Base-by-base conservation (phyloP, 2,888 invertebrate species). In the Agrotis exclamationis region DNA sequence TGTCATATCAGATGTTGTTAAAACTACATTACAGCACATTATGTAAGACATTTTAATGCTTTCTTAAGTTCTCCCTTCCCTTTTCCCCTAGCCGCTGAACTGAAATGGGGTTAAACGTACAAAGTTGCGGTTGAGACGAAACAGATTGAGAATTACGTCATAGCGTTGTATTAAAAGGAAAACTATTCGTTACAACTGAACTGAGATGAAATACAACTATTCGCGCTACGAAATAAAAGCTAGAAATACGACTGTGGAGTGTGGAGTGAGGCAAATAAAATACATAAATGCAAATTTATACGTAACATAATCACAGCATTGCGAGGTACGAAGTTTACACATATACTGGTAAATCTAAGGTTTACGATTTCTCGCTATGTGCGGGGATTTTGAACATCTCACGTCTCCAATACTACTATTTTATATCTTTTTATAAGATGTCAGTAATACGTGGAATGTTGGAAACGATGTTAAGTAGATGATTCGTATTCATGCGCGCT, bases 401-500 rank as follows among this genome's bases (percentile, higher is more conserved):
- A 76, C 76, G 74, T 77, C 60, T 62, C 59, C 39, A 80, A 81
- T 78, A 53, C 57, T 68, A 74, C 64, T 77, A 74, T 64, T 74
- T 76, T 79, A 66, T 69, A 64, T 53, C 67, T 69, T 72, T 39
- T 69, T 70, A 76, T 69, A 84, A 81, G 79, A 81, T 75, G 78
- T 80, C 80, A 72, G 79, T 80, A 80, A 33, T 75, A 77, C 79
- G 79, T 73, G 78, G 69, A 75, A 84, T 77, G 33, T 74, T 69
- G 80, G 76, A 79, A 76, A 74, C 65, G 39, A 57, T 80, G 83
- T 83, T 88, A 91, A 93, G 74, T 76, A 86, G 85, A 74, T 87
- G 59, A 92, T 93, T 92, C 86, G 90, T 92, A 93, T 92, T 91
- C 93, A 88, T 83, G 74, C 81, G 81, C 72, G 87, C 85, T 87